Percentiles rank a stretch among this genome's conserved stretches.
These are phyloP conservation scores for Scopus umbretta DNA, from an alignment of 2,113 vertebrate genomes.

Conservation along the genomic window DNA sequence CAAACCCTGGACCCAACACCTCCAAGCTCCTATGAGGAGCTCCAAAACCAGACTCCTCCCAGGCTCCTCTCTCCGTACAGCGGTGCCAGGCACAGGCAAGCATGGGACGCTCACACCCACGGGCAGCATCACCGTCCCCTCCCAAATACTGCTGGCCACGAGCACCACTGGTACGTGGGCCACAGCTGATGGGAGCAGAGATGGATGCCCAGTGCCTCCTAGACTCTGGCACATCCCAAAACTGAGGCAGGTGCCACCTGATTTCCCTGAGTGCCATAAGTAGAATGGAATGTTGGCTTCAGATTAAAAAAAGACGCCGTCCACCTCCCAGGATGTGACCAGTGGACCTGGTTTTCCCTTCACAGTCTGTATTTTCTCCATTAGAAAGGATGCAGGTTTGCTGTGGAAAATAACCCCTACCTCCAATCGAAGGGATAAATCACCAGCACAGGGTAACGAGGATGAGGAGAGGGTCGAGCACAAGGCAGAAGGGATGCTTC, in stretches of 20 bases:
- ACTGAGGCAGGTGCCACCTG: background rate
- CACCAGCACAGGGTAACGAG: background rate
- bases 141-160: background rate
- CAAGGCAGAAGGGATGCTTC: background rate
- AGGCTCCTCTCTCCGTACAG: background rate
- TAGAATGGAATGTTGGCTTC: background rate
- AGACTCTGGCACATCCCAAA: background rate
- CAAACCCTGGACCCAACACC: background rate
- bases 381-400: background rate
- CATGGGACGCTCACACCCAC: accelerated
- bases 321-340: background rate
- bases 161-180: accelerated
- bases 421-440: background rate
- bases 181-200: background rate
- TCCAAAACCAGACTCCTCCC: background rate
- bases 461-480: background rate
- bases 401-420: background rate
- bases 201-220: background rate
- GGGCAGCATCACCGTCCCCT: background rate
- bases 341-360: background rate
- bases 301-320: background rate
- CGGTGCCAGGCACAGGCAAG: background rate
- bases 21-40: background rate
- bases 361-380: background rate
- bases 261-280: background rate